Evolutionary conservation across 2,888 invertebrate species (phyloP).

Genomic region (Megaustenia siamemsis): DNA sequence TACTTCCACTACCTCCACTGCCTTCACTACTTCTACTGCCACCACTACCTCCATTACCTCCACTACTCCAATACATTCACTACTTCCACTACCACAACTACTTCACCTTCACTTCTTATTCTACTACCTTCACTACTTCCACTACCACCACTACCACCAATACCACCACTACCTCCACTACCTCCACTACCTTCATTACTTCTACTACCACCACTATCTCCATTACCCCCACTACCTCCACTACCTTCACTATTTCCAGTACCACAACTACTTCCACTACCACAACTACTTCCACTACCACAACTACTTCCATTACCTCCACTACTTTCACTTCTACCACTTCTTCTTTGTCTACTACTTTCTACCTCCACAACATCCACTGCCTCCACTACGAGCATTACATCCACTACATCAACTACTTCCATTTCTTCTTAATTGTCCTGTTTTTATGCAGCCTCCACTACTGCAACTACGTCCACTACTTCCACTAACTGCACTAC

Average conservation of each 20-base stretch:
- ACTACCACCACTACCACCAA: neutral
- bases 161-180: conserved; percentile 5
- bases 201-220: neutral
- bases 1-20: conserved; percentile 14
- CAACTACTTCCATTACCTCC: neutral
- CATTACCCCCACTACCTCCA: neutral
- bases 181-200: neutral
- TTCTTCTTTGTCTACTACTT: neutral
- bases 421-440: neutral
- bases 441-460: neutral
- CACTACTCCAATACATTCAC: neutral
- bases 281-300: neutral
- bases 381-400: neutral
- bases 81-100: neutral
- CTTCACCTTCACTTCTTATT: neutral
- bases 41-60: neutral
- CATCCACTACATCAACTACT: neutral
- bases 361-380: neutral
- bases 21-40: neutral
- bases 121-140: neutral
- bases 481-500: too few relatives aligned
- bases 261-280: neutral
- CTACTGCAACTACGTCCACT: too few relatives aligned
- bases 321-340: neutral
- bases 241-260: neutral